A percentile compares a stretch with the other conserved stretches of the same genome.
Conservation (phyloP, 1,140 invertebrate species). For the Euborellia annulipes region DNA sequence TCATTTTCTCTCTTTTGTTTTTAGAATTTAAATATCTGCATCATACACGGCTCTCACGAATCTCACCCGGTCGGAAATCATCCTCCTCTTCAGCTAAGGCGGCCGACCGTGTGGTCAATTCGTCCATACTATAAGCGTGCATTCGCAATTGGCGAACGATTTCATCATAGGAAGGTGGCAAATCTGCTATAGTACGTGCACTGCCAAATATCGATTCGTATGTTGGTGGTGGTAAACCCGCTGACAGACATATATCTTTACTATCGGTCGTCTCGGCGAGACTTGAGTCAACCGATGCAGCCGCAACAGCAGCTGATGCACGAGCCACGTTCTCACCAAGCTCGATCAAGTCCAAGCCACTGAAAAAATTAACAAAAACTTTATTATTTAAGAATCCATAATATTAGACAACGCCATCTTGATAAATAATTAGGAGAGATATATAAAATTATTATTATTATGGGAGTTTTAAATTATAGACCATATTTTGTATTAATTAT, state of each 20-base stretch:
- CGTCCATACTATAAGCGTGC: neutral
- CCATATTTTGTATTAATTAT: too few species aligned
- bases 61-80: constrained; percentile 21
- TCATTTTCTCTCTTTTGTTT: too few species aligned
- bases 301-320: constrained; percentile 10
- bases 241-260: constrained; percentile 25
- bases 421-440: too few species aligned
- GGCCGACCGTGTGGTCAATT: neutral
- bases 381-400: too few species aligned
- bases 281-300: constrained; percentile 24
- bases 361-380: constrained; percentile 1
- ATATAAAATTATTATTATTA: too few species aligned
- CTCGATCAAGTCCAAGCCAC: constrained; percentile 34
- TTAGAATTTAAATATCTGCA: too few species aligned
- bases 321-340: constrained; percentile 33
- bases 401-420: too few species aligned
- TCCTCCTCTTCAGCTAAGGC: constrained; percentile 5
- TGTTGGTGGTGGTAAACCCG: constrained; percentile 25
- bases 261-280: constrained; percentile 25
- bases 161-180: constrained; percentile 30
- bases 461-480: too few species aligned
- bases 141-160: constrained; percentile 25
- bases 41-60: constrained; percentile 28
- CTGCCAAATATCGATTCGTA: constrained; percentile 31
- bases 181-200: constrained; percentile 20